Conservation (phyloP, 2,113 vertebrate species). For the Hassar affinis region DNA sequence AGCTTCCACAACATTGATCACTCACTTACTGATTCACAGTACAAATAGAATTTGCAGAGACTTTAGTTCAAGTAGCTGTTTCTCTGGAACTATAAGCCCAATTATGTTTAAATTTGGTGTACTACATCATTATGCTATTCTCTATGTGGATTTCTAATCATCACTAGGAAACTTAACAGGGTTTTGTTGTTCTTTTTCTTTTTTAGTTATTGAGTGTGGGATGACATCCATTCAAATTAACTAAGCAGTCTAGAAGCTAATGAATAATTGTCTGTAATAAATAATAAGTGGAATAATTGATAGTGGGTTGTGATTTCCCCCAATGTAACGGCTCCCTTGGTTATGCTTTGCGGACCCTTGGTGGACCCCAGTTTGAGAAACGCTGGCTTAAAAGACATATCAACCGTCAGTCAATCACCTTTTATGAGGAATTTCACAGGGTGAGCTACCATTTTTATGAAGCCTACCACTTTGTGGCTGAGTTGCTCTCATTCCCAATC, state of each 20-base stretch:
- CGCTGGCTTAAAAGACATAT: background rate
- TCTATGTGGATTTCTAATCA: background rate
- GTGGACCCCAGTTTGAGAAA: background rate
- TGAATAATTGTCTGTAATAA: no score
- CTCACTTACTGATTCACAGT: background rate
- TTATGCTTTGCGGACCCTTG: no score
- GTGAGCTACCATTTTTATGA: background rate
- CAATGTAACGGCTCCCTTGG: background rate
- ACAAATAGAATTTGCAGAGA: background rate
- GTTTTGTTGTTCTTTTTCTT: no score
- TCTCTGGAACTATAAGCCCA: background rate
- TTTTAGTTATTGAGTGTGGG: no score
- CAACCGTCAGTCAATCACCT: background rate
- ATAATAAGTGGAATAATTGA: background rate
- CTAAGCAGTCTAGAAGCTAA: background rate
- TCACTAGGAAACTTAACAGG: background rate
- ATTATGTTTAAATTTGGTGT: background rate
- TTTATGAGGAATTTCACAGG: background rate
- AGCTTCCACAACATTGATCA: background rate
- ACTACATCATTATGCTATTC: background rate
- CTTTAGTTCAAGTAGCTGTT: background rate
- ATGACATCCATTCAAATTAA: no score
- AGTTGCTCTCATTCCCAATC: no score
- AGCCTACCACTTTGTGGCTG: no score
- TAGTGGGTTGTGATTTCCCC: background rate